Percentiles rank a stretch among this genome's conserved stretches.
These are phyloP conservation scores for Cynodonichthys magdalenae DNA, from an alignment of 2,797 vertebrate genomes.

Conservation along the genomic window DNA sequence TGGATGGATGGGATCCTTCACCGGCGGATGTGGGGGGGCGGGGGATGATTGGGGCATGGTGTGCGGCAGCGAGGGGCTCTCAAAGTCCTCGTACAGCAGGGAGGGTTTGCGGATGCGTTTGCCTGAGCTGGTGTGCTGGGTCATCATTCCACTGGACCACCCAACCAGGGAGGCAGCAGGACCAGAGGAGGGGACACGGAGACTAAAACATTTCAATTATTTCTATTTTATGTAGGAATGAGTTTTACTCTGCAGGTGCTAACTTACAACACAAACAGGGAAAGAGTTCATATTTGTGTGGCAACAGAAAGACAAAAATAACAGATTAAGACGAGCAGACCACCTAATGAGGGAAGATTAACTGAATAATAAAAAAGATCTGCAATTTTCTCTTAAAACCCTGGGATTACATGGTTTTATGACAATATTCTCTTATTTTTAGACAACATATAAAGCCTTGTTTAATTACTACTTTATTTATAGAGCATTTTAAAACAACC, in stretches of 20 bases:
- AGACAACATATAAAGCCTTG: too few relatives aligned
- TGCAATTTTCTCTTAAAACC: too few relatives aligned
- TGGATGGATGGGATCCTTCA: constrained; percentile 85
- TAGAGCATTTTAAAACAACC: too few relatives aligned
- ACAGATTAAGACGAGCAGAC: too few relatives aligned
- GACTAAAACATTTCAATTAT: not conserved
- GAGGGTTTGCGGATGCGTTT: constrained; percentile 96
- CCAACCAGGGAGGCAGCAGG: constrained; percentile 49
- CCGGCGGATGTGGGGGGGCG: constrained; percentile 76
- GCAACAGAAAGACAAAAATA: not conserved
- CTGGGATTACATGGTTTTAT: too few relatives aligned
- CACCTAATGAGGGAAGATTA: too few relatives aligned
- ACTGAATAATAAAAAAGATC: too few relatives aligned
- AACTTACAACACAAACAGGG: not conserved
- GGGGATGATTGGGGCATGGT: constrained; percentile 73
- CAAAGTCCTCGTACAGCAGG: constrained; percentile 93
- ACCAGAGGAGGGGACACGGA: not conserved
- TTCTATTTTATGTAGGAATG: not conserved
- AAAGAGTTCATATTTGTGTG: not conserved
- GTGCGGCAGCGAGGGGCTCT: constrained; percentile 87
- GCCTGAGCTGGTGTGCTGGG: constrained; percentile 79
- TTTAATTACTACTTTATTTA: too few relatives aligned
- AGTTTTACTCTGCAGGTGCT: not conserved
- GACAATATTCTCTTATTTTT: too few relatives aligned
- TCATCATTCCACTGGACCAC: constrained; percentile 78